Percentiles rank a stretch among this genome's conserved stretches.
Conservation (phyloP, 2,888 invertebrate species). For the Sicus ferrugineus region DNA sequence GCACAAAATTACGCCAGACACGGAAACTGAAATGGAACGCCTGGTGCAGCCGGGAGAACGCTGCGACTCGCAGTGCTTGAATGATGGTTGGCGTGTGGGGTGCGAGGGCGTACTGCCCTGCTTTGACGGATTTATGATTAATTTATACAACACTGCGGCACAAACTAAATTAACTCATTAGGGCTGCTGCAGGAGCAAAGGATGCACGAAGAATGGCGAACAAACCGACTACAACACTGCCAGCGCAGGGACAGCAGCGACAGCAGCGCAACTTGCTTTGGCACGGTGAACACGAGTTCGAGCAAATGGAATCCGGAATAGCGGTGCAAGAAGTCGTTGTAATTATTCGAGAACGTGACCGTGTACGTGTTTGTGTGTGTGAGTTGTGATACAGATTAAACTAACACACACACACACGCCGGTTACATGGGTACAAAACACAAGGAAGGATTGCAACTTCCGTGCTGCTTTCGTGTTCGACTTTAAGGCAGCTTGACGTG, state of each 20-base stretch:
- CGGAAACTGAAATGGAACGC: conserved; percentile 34
- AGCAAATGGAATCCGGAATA: background rate
- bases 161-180: conserved; percentile 62
- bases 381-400: background rate
- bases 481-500: no score
- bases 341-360: background rate
- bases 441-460: no score
- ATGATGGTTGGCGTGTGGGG: background rate
- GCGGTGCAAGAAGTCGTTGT: background rate
- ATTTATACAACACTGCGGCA: conserved; percentile 51
- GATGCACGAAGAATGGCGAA: conserved; percentile 26
- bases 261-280: conserved; percentile 9
- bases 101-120: background rate
- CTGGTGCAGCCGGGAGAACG: conserved; percentile 16
- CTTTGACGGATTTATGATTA: conserved; percentile 53
- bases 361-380: background rate
- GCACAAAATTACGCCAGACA: conserved; percentile 35
- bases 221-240: conserved; percentile 15
- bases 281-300: background rate
- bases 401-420: background rate
- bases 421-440: no score
- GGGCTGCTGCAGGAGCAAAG: conserved; percentile 40
- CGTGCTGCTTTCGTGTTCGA: no score
- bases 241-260: conserved; percentile 2
- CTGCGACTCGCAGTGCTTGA: background rate